Conservation (phyloP, 2,797 vertebrate genomes). For the Erethizon dorsatum region DNA sequence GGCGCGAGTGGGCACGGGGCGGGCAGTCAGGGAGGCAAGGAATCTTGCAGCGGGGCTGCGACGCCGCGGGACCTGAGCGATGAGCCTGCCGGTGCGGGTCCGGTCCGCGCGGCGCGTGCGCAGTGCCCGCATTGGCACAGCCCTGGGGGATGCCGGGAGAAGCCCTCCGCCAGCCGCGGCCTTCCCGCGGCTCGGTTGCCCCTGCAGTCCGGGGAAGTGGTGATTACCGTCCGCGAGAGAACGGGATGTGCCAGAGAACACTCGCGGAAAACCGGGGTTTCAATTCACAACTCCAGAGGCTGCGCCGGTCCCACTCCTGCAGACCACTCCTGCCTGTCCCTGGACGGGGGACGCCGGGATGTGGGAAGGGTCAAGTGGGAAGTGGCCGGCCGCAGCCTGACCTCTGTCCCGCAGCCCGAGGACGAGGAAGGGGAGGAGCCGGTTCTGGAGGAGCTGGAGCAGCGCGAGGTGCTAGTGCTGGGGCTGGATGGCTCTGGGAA, state of each 20-base stretch:
- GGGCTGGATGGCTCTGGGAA: slow-evolving; percentile 96
- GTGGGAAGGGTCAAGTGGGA: not conserved
- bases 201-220: too few relatives aligned
- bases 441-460: slow-evolving; percentile 87
- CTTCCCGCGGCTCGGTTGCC: fast-evolving
- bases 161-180: too few relatives aligned
- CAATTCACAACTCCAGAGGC: not conserved
- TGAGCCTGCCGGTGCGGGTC: fast-evolving
- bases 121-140: not conserved
- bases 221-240: not conserved
- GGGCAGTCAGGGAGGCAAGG: not conserved
- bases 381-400: not conserved
- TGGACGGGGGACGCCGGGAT: not conserved
- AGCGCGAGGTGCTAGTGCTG: slow-evolving; percentile 94
- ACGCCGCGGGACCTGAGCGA: not conserved
- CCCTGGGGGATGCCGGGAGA: not conserved
- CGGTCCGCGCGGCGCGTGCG: not conserved
- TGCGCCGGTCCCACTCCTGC: not conserved
- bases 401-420: slow-evolving; percentile 69
- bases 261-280: not conserved
- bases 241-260: not conserved
- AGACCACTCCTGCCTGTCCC: not conserved
- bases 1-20: not conserved
- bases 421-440: slow-evolving; percentile 76
- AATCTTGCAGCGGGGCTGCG: fast-evolving